phyloP scores from a whole-genome alignment of 1,140 invertebrate species.

The Pachypeltis micranthus region DNA sequence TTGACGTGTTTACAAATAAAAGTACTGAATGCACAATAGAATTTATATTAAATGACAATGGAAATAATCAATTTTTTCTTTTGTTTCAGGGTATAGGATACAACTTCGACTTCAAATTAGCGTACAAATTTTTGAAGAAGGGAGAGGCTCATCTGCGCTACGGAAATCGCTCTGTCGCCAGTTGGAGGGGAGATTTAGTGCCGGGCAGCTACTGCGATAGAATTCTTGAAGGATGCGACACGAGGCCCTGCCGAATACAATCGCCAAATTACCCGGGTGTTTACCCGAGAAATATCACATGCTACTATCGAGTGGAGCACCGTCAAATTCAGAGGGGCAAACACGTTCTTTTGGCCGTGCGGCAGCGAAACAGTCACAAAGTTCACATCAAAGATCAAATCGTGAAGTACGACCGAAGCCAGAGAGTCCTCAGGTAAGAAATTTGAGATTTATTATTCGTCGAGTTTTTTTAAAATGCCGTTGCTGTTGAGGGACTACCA shows the following conservation, averaged over 20 bases:
- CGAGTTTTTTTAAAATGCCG: no score
- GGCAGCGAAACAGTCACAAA: slow-evolving; percentile 61
- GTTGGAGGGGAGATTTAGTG: slow-evolving; percentile 55
- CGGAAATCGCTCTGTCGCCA: slow-evolving; percentile 55
- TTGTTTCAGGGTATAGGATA: slow-evolving; percentile 52
- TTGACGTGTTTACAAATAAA: no score
- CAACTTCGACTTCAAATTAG: slow-evolving; percentile 71
- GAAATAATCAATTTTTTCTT: no score
- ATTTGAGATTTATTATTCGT: no score
- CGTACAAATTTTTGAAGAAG: slow-evolving; percentile 64
- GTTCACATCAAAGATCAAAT: slow-evolving; percentile 68
- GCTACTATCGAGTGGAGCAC: slow-evolving; percentile 63
- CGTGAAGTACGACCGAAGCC: slow-evolving; percentile 60
- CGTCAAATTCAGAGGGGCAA: slow-evolving; percentile 54
- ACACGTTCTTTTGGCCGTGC: slow-evolving; percentile 56
- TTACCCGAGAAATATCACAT: slow-evolving; percentile 72
- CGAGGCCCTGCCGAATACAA: slow-evolving; percentile 54
- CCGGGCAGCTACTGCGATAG: slow-evolving; percentile 65
- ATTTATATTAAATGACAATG: no score
- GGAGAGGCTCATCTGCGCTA: slow-evolving; percentile 62
- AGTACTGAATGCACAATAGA: no score
- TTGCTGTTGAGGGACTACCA: no score
- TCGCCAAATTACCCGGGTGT: slow-evolving; percentile 77
- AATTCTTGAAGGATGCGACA: slow-evolving; percentile 54
- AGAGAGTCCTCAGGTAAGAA: slow-evolving; percentile 55